Evolutionary conservation across 2,888 invertebrate species (phyloP).

Genomic region (Drosophila mayaguana): DNA sequence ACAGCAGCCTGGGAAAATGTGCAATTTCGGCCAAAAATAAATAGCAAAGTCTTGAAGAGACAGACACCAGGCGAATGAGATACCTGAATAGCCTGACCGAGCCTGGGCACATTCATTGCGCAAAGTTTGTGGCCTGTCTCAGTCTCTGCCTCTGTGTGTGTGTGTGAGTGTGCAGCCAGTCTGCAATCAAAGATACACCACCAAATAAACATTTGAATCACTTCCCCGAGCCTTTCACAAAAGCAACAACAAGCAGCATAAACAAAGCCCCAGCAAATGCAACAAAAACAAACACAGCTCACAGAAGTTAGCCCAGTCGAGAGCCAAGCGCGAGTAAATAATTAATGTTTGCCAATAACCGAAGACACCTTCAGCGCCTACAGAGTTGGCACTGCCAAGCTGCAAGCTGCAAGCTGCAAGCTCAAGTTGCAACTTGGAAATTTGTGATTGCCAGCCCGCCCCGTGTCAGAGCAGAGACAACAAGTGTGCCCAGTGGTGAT

Average conservation of each 20-base stretch:
- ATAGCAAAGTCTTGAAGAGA: slow-evolving; percentile 69
- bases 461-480: slow-evolving; percentile 38
- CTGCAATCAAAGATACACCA: slow-evolving; percentile 76
- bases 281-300: slow-evolving; percentile 22
- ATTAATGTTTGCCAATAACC: slow-evolving; percentile 83
- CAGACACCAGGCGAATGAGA: slow-evolving; percentile 41
- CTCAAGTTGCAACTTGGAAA: slow-evolving; percentile 20
- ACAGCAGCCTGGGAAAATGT: slow-evolving; percentile 82
- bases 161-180: slow-evolving; percentile 39
- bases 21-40: slow-evolving; percentile 81
- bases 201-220: slow-evolving; percentile 78
- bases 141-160: neutral
- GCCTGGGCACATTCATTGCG: slow-evolving; percentile 74
- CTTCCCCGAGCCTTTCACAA: slow-evolving; percentile 76
- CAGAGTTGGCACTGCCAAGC: slow-evolving; percentile 17
- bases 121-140: slow-evolving; percentile 62
- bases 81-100: slow-evolving; percentile 61
- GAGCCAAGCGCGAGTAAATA: slow-evolving; percentile 70
- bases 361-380: slow-evolving; percentile 75
- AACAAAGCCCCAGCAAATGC: slow-evolving; percentile 14
- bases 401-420: slow-evolving; percentile 13
- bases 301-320: slow-evolving; percentile 55
- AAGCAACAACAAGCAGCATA: slow-evolving; percentile 35
- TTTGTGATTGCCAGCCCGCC: slow-evolving; percentile 34
- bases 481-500: slow-evolving; percentile 68